Base-by-base conservation (phyloP, 2,113 vertebrate genomes). In the Rhombomys opimus region DNA sequence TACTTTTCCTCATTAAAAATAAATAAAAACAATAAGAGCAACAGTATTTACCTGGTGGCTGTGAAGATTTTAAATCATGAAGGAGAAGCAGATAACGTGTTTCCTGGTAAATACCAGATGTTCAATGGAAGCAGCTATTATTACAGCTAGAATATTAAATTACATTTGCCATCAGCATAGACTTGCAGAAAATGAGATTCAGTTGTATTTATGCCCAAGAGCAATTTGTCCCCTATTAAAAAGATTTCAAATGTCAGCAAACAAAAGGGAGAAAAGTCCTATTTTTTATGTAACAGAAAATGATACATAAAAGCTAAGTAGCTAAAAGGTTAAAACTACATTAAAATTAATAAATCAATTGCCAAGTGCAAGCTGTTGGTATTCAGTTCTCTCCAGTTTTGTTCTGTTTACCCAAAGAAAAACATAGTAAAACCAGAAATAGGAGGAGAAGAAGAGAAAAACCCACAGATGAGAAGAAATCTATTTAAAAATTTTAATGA, bases 181-280 rank as follows among this genome's bases (percentile, higher is more conserved):
- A 82, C 61, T 88, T 68, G 30, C 50, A n/a, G 90, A 88, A 96
- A 98, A 95, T 95, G 92, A 95, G 73, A 96, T 94, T 91, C 89
- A 78, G 54, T 95, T 92, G 57, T 89, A 95, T 91, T 97, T 52
- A 89, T 91, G 82, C 68, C 94, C 94, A 17, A 95, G 95, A 95
- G 67, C 86, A 92, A 96, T 84, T 89, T 94, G 81, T 88, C 67
- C 77, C 82, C 18, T 92, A 95, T 87, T 96, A 95, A 88, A 93
- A 94, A 23, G 77, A 93, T 95, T 96, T 92, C 57, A 97, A 96
- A 97, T 96, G 88, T 91, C 76, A 95, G 81, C 82, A 95, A 97
- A 97, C 82, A 94, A 95, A 7, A 89, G 32, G 15, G 8, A 72
- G 32, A 96, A 87, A 90, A 94, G 77, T 89, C 18, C 10, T 95